Evolutionary conservation across 2,797 vertebrate species (phyloP), one percentile per base, ranked within the genome.

Genomic region (Columba guinea): DNA sequence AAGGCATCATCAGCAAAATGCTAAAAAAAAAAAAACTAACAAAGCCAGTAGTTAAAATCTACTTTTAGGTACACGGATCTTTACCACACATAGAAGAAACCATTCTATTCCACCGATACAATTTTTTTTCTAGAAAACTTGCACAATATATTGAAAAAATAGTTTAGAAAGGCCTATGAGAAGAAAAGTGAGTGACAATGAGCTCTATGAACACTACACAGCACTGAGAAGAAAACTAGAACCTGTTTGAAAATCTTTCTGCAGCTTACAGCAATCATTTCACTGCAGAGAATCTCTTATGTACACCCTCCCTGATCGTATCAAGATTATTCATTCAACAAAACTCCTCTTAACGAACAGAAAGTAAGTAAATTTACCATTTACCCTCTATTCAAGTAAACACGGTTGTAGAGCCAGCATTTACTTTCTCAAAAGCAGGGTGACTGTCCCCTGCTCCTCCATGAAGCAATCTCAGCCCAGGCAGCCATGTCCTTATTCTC

Each of bases 401-500:
- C 62, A 68, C 24, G 11, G 53, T 10, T 67, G 65, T 9, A 67
- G 4, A 77, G 85, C 10, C 39, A 74, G 65, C 49, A 32, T 46
- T 75, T 95, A 95, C 97, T 96, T 96, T 95, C 67, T 30, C 35
- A 65, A 41, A 41, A 65, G 80, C 65, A 51, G 51, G 79, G 39
- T 58, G 94, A 79, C 71, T 84, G 60, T 90, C 71, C 87, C 89
- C 74, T 69, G 73, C 84, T 93, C 49, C 75, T 95, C 91, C 93
- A 44, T 53, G 84, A 94, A 93, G 70, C 94, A 58, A 88, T 77
- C 94, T 77, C 85, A 89, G 85, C 84, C 78, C 60, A 91, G 94
- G 97, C 95, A 96, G 96, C 96, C 96, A 96, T 97, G 94, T 96
- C 95, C 97, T 94, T 65, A 81, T 59, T 95, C 87, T 78, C 87